Conservation (phyloP, 2,888 invertebrate species). For the Mechanitis messenoides region DNA sequence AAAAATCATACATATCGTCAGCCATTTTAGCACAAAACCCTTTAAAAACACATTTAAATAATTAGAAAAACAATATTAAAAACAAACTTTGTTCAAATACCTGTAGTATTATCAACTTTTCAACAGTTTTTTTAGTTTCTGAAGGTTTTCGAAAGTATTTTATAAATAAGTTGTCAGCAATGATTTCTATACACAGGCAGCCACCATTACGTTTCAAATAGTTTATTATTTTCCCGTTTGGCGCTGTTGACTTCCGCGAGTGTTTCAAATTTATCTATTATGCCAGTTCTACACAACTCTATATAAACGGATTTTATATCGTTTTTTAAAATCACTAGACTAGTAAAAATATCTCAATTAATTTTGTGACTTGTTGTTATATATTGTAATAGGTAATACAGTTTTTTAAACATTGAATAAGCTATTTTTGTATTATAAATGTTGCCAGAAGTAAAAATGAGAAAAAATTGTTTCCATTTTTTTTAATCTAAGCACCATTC, state of each 20-base stretch:
- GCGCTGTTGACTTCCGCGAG: conserved; percentile 13
- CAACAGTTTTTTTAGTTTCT: conserved; percentile 44
- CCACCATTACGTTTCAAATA: conserved; percentile 63
- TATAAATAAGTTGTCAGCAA: conserved; percentile 72
- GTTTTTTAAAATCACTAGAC: not conserved
- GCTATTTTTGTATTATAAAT: not conserved
- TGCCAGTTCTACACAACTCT: not conserved
- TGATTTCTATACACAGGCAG: conserved; percentile 58
- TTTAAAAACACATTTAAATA: conserved; percentile 8
- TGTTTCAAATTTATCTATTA: conserved; percentile 6
- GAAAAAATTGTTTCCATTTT: not conserved
- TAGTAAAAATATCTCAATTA: too few species aligned
- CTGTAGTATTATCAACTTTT: conserved; percentile 35
- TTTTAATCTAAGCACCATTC: not conserved
- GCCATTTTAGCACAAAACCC: conserved; percentile 29
- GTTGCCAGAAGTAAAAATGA: not conserved
- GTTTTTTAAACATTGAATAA: too few species aligned
- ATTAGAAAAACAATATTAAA: not conserved
- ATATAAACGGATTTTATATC: not conserved
- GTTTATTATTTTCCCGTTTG: conserved; percentile 17
- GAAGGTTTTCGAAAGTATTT: conserved; percentile 57
- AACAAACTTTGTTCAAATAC: conserved; percentile 34
- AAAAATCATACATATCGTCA: conserved; percentile 15
- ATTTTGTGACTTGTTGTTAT: too few species aligned
- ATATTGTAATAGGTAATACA: too few species aligned